Evolutionary conservation across 2,888 invertebrate species (phyloP), one percentile per base, ranked within the genome.

Genomic region (Litoditis marina): DNA sequence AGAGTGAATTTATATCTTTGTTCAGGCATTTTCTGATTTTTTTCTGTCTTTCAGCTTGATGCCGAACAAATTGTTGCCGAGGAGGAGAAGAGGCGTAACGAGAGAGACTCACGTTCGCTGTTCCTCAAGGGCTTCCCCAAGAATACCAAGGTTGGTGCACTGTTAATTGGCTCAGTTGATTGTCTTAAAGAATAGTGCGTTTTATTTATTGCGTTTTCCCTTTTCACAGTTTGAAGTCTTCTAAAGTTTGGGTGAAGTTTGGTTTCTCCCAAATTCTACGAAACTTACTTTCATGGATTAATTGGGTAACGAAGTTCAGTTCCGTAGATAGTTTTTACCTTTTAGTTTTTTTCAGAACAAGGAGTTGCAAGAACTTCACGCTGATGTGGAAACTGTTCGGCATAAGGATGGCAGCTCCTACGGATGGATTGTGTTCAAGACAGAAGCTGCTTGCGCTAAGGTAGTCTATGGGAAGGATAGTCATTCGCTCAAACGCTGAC

Each of bases 111-210:
- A 31, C 66, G 71, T 42, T 71, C 77, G 5, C 66, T 78, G 25
- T 78, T 77, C 63, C 46, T 78, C 49, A 77, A 76, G 32, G 68
- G 71, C 4, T 73, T 77, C 56, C 68, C 73, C 25, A 67, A 71
- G 51, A 64, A 68, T 30, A 64, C 58, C 0, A 66, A 66, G 54
- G 65, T 44, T 6, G 4, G 25, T 6, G 19, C 6, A 27, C n/a
- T 54, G n/a, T n/a, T n/a, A 22, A 4, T 49, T 49, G 8, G 8
- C 22, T n/a, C n/a, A n/a, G n/a, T n/a, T n/a, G n/a, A 16, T n/a
- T n/a, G n/a, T n/a, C n/a, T n/a, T n/a, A n/a, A n/a, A n/a, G n/a
- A n/a, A n/a, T n/a, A n/a, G n/a, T n/a, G n/a, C n/a, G n/a, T n/a
- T n/a, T n/a, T n/a, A n/a, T n/a, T n/a, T n/a, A n/a, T n/a, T n/a